phyloP scores from a whole-genome alignment of 2,797 vertebrate species.

The Anabacerthia variegaticeps region DNA sequence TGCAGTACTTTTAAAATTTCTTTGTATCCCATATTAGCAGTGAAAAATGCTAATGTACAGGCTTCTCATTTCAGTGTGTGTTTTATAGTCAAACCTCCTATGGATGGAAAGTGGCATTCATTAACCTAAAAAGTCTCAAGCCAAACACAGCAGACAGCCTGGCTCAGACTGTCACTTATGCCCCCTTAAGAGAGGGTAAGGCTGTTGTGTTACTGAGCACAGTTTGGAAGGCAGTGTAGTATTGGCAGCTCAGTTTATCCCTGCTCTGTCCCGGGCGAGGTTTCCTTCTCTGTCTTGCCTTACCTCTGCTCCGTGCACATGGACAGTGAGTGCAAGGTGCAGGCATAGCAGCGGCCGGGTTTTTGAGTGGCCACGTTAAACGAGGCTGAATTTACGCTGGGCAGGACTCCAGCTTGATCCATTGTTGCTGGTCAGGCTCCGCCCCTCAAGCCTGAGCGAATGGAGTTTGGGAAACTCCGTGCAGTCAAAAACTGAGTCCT shows the following conservation, averaged over 20 bases:
- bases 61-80: background rate
- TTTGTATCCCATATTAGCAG: background rate
- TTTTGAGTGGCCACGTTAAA: fast-evolving
- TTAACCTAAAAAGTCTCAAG: background rate
- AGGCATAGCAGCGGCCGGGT: fast-evolving
- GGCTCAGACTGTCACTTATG: background rate
- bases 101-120: background rate
- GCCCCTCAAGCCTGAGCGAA: background rate
- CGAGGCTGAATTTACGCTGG: background rate
- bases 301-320: fast-evolving
- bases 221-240: background rate
- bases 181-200: background rate
- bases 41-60: background rate
- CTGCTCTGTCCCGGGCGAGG: background rate
- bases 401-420: background rate
- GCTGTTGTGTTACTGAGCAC: too few relatives aligned
- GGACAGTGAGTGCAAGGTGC: background rate
- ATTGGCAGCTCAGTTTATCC: too few relatives aligned
- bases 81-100: background rate
- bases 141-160: background rate
- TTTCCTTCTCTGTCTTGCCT: background rate
- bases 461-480: background rate
- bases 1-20: background rate
- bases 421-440: background rate
- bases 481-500: background rate